phyloP scores from a whole-genome alignment of 2,888 invertebrate species.

The Aphidoletes aphidimyza region DNA sequence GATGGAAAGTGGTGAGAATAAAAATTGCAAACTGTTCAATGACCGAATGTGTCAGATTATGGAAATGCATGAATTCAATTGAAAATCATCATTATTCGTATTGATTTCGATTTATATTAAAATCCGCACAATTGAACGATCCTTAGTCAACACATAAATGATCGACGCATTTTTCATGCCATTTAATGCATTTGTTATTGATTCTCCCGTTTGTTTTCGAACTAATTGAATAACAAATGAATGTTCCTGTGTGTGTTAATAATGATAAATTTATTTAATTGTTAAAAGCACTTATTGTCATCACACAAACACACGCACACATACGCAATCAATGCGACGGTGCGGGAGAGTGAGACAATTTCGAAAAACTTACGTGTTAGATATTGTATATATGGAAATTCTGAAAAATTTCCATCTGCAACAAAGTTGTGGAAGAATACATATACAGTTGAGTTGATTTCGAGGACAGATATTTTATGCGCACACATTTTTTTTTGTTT shows the following conservation, averaged over 20 bases:
- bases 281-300: neutral
- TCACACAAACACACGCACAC: too few species aligned
- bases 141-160: neutral
- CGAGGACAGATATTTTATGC: neutral
- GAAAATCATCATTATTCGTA: slow-evolving; percentile 29
- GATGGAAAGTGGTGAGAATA: neutral
- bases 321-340: too few species aligned
- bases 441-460: neutral
- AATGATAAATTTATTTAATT: neutral
- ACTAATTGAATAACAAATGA: neutral
- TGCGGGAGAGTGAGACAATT: too few species aligned
- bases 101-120: slow-evolving; percentile 11
- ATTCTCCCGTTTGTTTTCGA: slow-evolving; percentile 10
- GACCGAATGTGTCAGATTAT: neutral
- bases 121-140: neutral
- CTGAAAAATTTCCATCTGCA: slow-evolving; percentile 73
- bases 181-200: slow-evolving; percentile 52
- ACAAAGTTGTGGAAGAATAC: slow-evolving; percentile 57
- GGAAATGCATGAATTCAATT: slow-evolving; percentile 29
- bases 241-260: neutral
- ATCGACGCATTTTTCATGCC: slow-evolving; percentile 27
- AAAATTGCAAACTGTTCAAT: neutral
- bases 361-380: slow-evolving; percentile 75
- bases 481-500: slow-evolving; percentile 10
- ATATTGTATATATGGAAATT: slow-evolving; percentile 74